Evolutionary conservation across 2,113 vertebrate species (phyloP).

Genomic region (Cacatua alba): DNA sequence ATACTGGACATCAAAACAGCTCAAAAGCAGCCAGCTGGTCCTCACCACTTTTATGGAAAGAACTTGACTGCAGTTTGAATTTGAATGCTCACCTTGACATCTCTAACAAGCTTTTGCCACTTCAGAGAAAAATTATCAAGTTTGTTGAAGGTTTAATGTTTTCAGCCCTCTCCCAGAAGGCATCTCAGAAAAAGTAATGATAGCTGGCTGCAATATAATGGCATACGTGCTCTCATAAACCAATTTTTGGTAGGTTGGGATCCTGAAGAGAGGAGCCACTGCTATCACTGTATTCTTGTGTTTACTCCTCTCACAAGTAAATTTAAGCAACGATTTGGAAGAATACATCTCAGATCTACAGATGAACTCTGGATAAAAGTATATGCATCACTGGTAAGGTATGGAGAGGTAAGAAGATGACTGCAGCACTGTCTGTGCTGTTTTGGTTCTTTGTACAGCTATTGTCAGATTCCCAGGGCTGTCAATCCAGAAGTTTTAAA

Average conservation of each 20-base stretch:
- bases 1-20: neutral
- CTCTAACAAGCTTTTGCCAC: neutral
- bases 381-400: neutral
- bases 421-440: neutral
- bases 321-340: neutral
- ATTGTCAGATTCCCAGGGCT: neutral
- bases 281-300: neutral
- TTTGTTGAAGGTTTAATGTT: neutral
- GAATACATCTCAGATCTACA: neutral
- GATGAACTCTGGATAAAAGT: neutral
- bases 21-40: neutral
- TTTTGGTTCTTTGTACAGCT: neutral
- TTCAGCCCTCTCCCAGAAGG: neutral
- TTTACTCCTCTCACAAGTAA: neutral
- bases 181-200: neutral
- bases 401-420: neutral
- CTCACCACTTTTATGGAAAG: neutral
- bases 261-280: neutral
- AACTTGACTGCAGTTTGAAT: neutral
- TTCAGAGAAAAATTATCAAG: accelerated
- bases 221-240: neutral
- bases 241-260: neutral
- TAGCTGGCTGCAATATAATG: neutral
- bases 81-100: neutral
- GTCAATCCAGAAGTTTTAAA: slow-evolving; percentile 9